phyloP scores from a whole-genome alignment of 1,140 invertebrate genomes.

The Lucilia sericata region DNA sequence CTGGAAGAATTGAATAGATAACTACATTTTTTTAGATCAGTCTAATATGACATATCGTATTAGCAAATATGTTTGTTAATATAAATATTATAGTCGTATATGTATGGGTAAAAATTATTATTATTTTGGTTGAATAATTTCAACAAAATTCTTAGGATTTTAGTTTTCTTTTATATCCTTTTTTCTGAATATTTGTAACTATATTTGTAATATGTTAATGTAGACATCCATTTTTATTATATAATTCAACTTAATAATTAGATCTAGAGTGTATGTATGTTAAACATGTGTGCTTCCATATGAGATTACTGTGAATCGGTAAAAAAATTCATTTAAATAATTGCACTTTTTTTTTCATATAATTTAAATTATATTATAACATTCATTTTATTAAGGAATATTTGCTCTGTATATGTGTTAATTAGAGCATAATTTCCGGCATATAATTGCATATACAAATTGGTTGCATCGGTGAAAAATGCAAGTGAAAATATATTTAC shows the following conservation, averaged over 20 bases:
- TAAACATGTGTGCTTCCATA: too few species aligned
- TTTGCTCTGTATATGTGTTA: conserved; percentile 22
- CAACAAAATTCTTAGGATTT: background rate
- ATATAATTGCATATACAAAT: background rate
- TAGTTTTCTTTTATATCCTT: background rate
- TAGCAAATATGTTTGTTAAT: background rate
- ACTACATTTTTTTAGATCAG: too few species aligned
- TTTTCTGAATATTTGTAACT: too few species aligned
- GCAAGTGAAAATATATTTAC: background rate
- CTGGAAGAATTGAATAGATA: too few species aligned
- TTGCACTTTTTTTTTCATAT: too few species aligned
- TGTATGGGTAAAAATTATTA: background rate
- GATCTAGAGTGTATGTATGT: too few species aligned
- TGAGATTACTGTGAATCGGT: too few species aligned
- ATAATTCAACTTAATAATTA: too few species aligned
- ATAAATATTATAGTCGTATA: background rate
- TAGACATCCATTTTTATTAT: too few species aligned
- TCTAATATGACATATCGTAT: too few species aligned
- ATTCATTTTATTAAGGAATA: background rate
- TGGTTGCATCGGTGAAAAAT: background rate
- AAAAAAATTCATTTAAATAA: too few species aligned
- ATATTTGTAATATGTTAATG: too few species aligned
- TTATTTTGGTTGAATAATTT: background rate
- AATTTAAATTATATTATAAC: background rate
- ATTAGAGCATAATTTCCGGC: conserved; percentile 30